A percentile compares a stretch with the other conserved stretches of the same genome.
Conservation (phyloP, 2,888 invertebrate species). For the Eristalinus aeneus region DNA sequence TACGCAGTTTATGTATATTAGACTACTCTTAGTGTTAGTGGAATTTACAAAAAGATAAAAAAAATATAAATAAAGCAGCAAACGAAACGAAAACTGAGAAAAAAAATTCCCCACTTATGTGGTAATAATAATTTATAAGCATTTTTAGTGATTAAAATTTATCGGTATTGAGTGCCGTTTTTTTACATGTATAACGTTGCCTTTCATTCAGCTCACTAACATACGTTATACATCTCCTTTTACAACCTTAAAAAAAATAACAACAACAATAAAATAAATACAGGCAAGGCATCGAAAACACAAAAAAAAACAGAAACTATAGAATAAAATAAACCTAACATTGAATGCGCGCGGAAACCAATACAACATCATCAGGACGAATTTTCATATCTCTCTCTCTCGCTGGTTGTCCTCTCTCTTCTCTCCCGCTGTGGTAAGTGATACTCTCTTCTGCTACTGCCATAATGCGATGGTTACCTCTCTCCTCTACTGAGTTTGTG, state of each 20-base stretch:
- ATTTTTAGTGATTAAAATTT: constrained; percentile 59
- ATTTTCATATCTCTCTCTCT: constrained; percentile 1
- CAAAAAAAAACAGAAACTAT: neutral
- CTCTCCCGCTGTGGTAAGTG: neutral
- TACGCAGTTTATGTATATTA: neutral
- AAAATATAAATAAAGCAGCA: neutral
- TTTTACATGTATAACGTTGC: constrained; percentile 57
- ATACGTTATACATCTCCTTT: constrained; percentile 20
- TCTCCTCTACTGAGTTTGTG: constrained; percentile 33
- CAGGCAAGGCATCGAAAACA: no score
- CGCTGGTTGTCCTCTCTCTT: no score
- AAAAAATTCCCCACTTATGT: neutral
- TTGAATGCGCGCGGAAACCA: constrained; percentile 20
- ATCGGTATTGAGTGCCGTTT: constrained; percentile 42
- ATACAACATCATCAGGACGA: constrained; percentile 35
- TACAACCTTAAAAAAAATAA: neutral
- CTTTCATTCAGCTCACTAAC: constrained; percentile 30
- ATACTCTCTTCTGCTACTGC: neutral
- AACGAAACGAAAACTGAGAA: neutral
- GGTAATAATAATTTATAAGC: constrained; percentile 7
- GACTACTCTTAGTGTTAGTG: neutral
- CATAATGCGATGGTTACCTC: constrained; percentile 3
- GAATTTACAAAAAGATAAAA: neutral
- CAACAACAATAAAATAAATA: no score
- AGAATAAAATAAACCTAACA: neutral